Evolutionary conservation across 2,113 vertebrate genomes (phyloP).

Genomic region (Oceanodroma tethys): DNA sequence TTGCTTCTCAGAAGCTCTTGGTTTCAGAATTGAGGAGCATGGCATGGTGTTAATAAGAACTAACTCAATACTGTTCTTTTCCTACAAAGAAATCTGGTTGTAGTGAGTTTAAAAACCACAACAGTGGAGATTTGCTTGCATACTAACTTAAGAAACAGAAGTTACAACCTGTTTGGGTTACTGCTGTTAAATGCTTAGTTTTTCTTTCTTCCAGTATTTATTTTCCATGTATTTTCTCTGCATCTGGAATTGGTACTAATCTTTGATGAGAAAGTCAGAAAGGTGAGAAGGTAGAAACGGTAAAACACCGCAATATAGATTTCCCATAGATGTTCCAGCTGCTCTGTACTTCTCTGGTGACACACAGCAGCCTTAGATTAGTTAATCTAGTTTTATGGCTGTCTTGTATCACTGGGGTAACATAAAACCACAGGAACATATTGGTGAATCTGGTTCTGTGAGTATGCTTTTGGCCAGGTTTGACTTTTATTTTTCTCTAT

Average conservation of each 20-base stretch:
- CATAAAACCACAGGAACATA: neutral
- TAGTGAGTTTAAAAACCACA: neutral
- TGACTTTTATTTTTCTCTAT: neutral
- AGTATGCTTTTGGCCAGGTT: neutral
- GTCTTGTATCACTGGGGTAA: neutral
- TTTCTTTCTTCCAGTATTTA: neutral
- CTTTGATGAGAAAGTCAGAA: conserved; percentile 4
- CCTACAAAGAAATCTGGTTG: neutral
- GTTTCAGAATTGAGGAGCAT: neutral
- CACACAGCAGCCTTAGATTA: neutral
- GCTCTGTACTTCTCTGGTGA: neutral
- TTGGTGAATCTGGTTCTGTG: neutral
- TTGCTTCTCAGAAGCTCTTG: neutral
- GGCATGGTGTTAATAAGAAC: conserved; percentile 31
- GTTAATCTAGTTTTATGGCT: conserved; percentile 26
- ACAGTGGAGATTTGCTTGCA: neutral
- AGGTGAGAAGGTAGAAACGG: neutral
- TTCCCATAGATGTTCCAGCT: neutral
- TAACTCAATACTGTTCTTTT: neutral
- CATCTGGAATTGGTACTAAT: neutral
- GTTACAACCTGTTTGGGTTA: neutral
- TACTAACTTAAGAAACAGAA: neutral
- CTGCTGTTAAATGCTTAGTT: neutral
- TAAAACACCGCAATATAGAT: neutral
- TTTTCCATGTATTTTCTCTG: neutral